These are phyloP conservation scores for Drosophila sp. DNA, from an alignment of 1,140 invertebrate species.

Conservation along the genomic window DNA sequence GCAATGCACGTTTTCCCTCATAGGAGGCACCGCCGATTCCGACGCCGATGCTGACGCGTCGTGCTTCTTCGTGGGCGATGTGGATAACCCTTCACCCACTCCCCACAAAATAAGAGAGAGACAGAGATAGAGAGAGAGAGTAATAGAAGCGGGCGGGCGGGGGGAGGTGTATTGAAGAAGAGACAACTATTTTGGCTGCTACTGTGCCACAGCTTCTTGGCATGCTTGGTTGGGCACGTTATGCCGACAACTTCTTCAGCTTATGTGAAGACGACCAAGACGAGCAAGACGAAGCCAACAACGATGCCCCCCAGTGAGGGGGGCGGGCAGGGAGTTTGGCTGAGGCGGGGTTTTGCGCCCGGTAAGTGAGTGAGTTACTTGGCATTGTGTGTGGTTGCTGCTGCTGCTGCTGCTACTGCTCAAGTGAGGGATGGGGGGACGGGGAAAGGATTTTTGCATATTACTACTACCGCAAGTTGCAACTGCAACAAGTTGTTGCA, in stretches of 20 bases:
- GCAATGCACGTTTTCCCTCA: conserved; percentile 29
- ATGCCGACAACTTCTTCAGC: conserved; percentile 60
- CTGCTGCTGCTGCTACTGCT: conserved; percentile 18
- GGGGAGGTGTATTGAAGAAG: background rate
- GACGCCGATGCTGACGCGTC: conserved; percentile 66
- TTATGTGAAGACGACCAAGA: conserved; percentile 49
- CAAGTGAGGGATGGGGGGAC: background rate
- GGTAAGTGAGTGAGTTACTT: conserved; percentile 30
- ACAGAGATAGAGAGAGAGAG: background rate
- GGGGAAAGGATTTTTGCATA: conserved; percentile 36
- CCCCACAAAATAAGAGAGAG: background rate
- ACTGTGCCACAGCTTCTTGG: conserved; percentile 63
- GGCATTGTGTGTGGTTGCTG: conserved; percentile 54
- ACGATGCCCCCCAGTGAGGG: background rate
- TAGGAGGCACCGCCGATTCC: conserved; percentile 56
- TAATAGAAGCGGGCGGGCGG: conserved; percentile 1
- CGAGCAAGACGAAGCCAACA: background rate
- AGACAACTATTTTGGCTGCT: conserved; percentile 77
- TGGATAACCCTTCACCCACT: background rate
- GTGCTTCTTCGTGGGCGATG: conserved; percentile 75
- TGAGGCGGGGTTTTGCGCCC: background rate
- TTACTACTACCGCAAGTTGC: conserved; percentile 61
- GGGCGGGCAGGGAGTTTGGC: background rate
- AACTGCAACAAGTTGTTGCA: conserved; percentile 42
- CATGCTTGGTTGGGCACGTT: conserved; percentile 69